phyloP scores from a whole-genome alignment of 2,113 vertebrate species.

The Nibea albiflora region DNA sequence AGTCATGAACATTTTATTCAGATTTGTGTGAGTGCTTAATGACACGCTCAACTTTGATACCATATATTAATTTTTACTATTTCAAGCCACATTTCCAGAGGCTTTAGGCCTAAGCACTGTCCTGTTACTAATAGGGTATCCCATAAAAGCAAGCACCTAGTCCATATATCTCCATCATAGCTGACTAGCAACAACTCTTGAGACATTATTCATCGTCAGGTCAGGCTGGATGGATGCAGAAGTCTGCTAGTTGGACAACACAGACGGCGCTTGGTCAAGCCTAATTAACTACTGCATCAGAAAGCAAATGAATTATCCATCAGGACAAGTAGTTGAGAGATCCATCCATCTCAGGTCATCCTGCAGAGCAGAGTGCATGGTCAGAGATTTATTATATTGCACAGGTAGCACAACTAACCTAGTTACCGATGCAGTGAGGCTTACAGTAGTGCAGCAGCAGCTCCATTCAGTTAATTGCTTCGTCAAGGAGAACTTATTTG shows the following conservation, averaged over 20 bases:
- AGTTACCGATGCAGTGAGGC: constrained; percentile 1
- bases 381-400: constrained; percentile 45
- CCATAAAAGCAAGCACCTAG: background rate
- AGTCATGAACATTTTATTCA: too few species aligned
- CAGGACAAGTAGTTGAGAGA: constrained; percentile 41
- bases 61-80: too few species aligned
- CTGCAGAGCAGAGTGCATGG: constrained; percentile 13
- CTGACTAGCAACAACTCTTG: constrained; percentile 35
- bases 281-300: constrained; percentile 65
- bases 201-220: constrained; percentile 49
- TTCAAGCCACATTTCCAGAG: too few species aligned
- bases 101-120: background rate
- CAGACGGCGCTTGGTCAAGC: constrained; percentile 47
- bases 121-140: constrained; percentile 14
- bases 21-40: too few species aligned
- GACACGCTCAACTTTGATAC: too few species aligned
- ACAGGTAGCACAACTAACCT: constrained; percentile 52
- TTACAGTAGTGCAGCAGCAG: constrained; percentile 5
- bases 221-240: constrained; percentile 30
- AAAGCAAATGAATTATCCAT: constrained; percentile 66
- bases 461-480: constrained; percentile 25
- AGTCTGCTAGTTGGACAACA: constrained; percentile 33
- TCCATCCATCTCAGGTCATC: constrained; percentile 55
- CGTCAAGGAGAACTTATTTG: constrained; percentile 8
- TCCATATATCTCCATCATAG: constrained; percentile 14